Conservation (phyloP, 2,797 vertebrate species). For the Siniperca scherzeri region DNA sequence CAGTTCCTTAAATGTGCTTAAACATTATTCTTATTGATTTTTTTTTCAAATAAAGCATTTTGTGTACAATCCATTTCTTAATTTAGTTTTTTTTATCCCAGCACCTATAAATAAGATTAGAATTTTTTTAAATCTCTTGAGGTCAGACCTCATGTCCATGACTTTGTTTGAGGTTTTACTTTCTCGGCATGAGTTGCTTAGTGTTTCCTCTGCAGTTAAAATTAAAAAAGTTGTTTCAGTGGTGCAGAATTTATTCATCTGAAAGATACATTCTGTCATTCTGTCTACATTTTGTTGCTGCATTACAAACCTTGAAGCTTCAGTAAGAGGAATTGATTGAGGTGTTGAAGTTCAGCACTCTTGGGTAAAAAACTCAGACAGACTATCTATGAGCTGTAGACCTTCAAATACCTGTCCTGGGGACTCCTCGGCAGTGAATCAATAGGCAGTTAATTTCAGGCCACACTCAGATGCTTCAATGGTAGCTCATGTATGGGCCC, state of each 20-base stretch:
- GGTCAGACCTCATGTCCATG: neutral
- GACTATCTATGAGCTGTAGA: constrained; percentile 66
- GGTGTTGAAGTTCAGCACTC: constrained; percentile 65
- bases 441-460: constrained; percentile 65
- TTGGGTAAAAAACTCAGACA: constrained; percentile 48
- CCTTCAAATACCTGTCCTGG: constrained; percentile 71
- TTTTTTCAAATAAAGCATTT: neutral
- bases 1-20: neutral
- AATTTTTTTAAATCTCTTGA: neutral
- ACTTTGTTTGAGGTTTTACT: constrained; percentile 3
- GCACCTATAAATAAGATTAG: neutral
- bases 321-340: constrained; percentile 66
- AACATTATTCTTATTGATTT: neutral
- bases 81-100: neutral
- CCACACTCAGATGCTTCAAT: constrained; percentile 41
- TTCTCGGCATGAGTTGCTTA: neutral
- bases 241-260: constrained; percentile 45
- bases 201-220: constrained; percentile 17
- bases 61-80: neutral
- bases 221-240: constrained; percentile 15
- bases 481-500: constrained; percentile 18
- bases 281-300: constrained; percentile 52
- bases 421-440: constrained; percentile 59
- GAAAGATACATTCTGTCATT: constrained; percentile 41
- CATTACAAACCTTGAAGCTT: constrained; percentile 58